phyloP scores from a whole-genome alignment of 2,113 vertebrate species.

The Semnornis frantzii region DNA sequence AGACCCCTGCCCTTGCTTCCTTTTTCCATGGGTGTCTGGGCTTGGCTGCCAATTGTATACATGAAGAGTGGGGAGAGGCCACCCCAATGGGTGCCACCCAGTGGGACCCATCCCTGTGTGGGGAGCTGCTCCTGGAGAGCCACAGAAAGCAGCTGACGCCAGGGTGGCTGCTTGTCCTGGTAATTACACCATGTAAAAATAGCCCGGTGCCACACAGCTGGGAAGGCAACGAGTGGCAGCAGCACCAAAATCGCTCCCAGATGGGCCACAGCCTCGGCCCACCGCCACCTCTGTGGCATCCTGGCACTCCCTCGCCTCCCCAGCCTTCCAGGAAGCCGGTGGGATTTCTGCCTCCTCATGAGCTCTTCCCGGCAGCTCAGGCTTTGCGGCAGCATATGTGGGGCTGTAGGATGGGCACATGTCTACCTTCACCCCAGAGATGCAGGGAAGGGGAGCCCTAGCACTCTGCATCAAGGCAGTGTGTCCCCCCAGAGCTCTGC shows the following conservation, averaged over 20 bases:
- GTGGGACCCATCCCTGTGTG: background rate
- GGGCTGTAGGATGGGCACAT: background rate
- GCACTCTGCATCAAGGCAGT: background rate
- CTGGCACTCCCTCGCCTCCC: rapidly evolving
- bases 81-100: background rate
- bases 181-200: constrained; percentile 74
- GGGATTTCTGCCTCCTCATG: background rate
- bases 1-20: background rate
- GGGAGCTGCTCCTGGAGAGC: background rate
- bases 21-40: background rate
- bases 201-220: background rate
- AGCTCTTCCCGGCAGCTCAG: background rate
- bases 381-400: background rate
- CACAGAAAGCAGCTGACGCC: background rate
- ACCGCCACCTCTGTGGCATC: background rate
- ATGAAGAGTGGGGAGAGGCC: background rate
- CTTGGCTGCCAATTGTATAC: background rate
- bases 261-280: constrained; percentile 29
- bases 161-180: background rate
- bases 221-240: background rate
- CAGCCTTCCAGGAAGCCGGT: background rate
- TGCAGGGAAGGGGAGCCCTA: background rate
- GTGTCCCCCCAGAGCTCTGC: rapidly evolving
- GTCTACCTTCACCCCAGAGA: rapidly evolving
- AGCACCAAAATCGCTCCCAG: constrained; percentile 71